Conservation (phyloP, 2,113 vertebrate genomes). For the Centropristis striata region DNA sequence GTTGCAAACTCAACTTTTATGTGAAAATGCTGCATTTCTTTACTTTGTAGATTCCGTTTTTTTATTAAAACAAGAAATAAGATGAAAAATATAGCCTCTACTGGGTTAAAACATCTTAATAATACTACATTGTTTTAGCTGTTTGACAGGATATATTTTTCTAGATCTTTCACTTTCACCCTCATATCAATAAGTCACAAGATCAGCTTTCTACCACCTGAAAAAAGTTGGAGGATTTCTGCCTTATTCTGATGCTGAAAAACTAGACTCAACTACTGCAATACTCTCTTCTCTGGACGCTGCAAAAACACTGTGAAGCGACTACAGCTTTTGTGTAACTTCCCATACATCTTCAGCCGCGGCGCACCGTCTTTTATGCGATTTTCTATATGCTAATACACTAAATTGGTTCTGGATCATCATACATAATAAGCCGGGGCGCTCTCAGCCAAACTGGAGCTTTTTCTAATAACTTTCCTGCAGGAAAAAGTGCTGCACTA, state of each 20-base stretch:
- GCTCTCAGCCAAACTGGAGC: not conserved
- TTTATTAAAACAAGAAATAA: not conserved
- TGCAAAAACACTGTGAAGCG: too few relatives aligned
- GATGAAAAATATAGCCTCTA: not conserved
- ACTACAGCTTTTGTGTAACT: constrained; percentile 13
- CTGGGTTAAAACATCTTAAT: not conserved
- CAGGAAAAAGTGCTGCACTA: not conserved
- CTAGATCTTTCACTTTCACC: too few relatives aligned
- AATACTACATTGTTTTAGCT: too few relatives aligned
- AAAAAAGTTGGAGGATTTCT: too few relatives aligned
- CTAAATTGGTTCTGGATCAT: not conserved
- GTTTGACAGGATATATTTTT: not conserved
- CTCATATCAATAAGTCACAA: too few relatives aligned
- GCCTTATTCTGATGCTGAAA: too few relatives aligned
- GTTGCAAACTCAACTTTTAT: not conserved
- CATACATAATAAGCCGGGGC: not conserved
- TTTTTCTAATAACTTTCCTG: not conserved
- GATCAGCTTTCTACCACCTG: too few relatives aligned
- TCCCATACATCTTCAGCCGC: not conserved
- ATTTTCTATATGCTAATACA: constrained; percentile 6
- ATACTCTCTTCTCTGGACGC: too few relatives aligned
- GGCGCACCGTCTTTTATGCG: not conserved
- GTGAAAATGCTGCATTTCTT: not conserved
- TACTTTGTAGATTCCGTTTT: not conserved
- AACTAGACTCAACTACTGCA: too few relatives aligned